Evolutionary conservation across 2,797 vertebrate genomes (phyloP).

Genomic region (Momotus momota): DNA sequence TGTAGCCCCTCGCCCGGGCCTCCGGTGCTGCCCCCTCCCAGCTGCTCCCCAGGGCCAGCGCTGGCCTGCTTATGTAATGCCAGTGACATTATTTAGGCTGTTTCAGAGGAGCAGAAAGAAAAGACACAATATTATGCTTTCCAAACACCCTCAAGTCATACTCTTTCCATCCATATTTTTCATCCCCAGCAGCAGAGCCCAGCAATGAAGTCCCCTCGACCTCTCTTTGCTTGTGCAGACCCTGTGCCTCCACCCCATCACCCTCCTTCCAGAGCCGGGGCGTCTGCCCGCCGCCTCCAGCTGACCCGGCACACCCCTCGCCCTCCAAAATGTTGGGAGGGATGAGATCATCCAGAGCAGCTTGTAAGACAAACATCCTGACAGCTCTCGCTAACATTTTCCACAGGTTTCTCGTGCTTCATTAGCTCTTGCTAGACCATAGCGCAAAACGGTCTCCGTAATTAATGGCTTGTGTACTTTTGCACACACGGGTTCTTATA

Average conservation of each 20-base stretch:
- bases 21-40: background rate
- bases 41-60: background rate
- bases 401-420: slow-evolving; percentile 51
- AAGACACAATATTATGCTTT: background rate
- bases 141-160: background rate
- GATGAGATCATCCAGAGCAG: slow-evolving; percentile 51
- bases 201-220: fast-evolving
- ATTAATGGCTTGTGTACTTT: slow-evolving; percentile 43
- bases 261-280: background rate
- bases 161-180: background rate
- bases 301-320: background rate
- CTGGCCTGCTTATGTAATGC: background rate
- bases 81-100: background rate
- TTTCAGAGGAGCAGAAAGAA: background rate
- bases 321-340: background rate
- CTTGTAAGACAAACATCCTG: slow-evolving; percentile 48
- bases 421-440: slow-evolving; percentile 39
- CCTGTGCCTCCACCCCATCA: fast-evolving
- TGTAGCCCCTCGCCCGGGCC: fast-evolving
- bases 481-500: background rate
- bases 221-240: background rate
- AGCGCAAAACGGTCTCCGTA: background rate
- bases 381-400: slow-evolving; percentile 43
- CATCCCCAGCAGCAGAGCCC: background rate
- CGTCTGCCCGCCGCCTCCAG: background rate